Evolutionary conservation across 2,113 vertebrate species (phyloP), one percentile per base, ranked within the genome.

Genomic region (Rhodinocichla rosea): DNA sequence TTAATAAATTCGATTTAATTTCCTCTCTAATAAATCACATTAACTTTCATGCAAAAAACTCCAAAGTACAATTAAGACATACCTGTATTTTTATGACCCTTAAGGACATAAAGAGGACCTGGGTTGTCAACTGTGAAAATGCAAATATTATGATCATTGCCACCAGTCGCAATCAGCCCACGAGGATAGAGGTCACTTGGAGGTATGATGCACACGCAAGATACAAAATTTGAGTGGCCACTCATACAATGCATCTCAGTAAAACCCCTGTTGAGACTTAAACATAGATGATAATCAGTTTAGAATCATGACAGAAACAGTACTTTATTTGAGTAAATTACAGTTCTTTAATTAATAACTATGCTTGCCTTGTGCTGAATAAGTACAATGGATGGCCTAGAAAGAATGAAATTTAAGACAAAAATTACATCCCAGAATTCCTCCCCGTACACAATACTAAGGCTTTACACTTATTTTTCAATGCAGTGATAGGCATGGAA

Each of bases 41-140:
- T 50, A 90, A 35, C 5, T 57, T 71, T 30, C 37, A 75, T 1
- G 15, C 9, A 65, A 71, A 47, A 75, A 73, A 67, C 0, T 39
- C 17, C 10, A 68, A 82, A 79, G 40, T 22, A 65, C 47, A 62
- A 33, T 19, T 0, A 35, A 50, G 73, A 87, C 98, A 95, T 95
- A 99, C 99, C 99, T 97, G 99, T 98, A 93, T 99, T 98, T 98
- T 98, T 99, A 97, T 99, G 99, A 77, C 99, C 99, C 91, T 98
- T 98, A 62, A 99, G 98, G 45, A 96, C 71, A 70, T 98, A 99
- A 37, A 99, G 96, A 22, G 99, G 99, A 92, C 98, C 95, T 33
- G 98, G 60, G 79, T 67, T 98, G 79, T 99, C 99, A 97, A 99
- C 69, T 53, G 99, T 98, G 95, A 99, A 99, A 92, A 99, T 96